Evolutionary conservation across 2,113 vertebrate genomes (phyloP), one percentile per base, ranked within the genome.

Genomic region (Carollia perspicillata): DNA sequence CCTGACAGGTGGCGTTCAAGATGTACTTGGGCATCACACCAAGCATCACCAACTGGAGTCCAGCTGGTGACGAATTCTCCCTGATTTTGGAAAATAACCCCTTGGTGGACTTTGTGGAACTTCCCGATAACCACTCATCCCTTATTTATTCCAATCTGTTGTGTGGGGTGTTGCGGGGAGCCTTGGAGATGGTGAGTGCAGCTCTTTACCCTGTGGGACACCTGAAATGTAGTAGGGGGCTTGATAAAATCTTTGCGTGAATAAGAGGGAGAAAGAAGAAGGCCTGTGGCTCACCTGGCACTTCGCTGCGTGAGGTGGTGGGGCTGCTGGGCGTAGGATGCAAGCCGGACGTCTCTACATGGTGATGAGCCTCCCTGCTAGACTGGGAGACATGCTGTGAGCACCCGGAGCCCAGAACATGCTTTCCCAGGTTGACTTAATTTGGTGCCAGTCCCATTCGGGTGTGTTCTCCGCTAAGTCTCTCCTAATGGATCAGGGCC

Each of bases 21-120:
- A 99, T 99, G 99, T 99, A 99, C 97, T 98, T 99, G 98, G 99
- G 99, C 94, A 98, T 99, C 98, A 99, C 99, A 85, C 99, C 99
- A 0, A 99, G 99, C 92, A 99, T 99, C 98, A 99, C 99, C 97
- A 99, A 99, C 97, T 99, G 99, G 99, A 99, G 99, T 97, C 99
- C 99, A 23, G 99, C 99, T 18, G 99, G 99, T 0, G 99, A 99
- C 0, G 99, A 99, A 94, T 99, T 99, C 98, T 99, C 99, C 80
- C 99, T 99, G 93, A 99, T 99, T 96, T 97, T 99, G 88, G 99
- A 99, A 98, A 99, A 99, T 96, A 99, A 99, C 98, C 99, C 99
- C 0, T 97, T 99, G 98, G 99, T 99, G 89, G 99, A 99, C 98
- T 99, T 99, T 75, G 99, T 99, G 93, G 99, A 99, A 98, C 99